These are phyloP conservation scores for Philereme vetulata DNA, from an alignment of 2,888 invertebrate genomes.

Conservation along the genomic window DNA sequence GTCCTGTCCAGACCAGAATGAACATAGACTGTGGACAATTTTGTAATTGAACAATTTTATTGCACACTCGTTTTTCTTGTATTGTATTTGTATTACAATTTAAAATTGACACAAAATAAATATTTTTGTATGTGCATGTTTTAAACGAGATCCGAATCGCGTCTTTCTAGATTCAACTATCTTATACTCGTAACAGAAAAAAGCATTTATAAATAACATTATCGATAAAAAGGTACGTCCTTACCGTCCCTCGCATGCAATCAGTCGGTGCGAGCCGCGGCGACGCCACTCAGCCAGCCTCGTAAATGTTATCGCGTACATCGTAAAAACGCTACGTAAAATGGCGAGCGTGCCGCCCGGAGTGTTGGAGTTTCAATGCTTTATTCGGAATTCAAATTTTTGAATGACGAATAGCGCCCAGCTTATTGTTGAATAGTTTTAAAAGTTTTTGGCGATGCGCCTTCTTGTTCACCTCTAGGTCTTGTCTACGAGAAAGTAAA, in stretches of 20 bases:
- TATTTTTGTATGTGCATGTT: too few relatives aligned
- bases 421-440: conserved; percentile 22
- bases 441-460: neutral
- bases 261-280: conserved; percentile 77
- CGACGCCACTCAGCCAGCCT: conserved; percentile 80
- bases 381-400: conserved; percentile 34
- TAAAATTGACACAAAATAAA: too few relatives aligned
- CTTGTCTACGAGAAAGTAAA: too few relatives aligned
- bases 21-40: too few relatives aligned
- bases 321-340: conserved; percentile 81
- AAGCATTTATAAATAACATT: conserved; percentile 21
- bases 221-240: conserved; percentile 26
- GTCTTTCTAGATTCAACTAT: neutral
- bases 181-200: neutral
- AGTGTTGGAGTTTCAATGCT: conserved; percentile 34
- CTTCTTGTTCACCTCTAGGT: too few relatives aligned
- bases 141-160: too few relatives aligned
- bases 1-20: too few relatives aligned
- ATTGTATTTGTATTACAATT: too few relatives aligned
- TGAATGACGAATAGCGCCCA: conserved; percentile 22
- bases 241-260: conserved; percentile 66
- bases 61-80: too few relatives aligned
- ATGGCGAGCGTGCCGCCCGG: conserved; percentile 67
- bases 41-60: too few relatives aligned
- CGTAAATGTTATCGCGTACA: conserved; percentile 81